phyloP scores from a whole-genome alignment of 2,888 invertebrate genomes.

The Cheilosia pagana region DNA sequence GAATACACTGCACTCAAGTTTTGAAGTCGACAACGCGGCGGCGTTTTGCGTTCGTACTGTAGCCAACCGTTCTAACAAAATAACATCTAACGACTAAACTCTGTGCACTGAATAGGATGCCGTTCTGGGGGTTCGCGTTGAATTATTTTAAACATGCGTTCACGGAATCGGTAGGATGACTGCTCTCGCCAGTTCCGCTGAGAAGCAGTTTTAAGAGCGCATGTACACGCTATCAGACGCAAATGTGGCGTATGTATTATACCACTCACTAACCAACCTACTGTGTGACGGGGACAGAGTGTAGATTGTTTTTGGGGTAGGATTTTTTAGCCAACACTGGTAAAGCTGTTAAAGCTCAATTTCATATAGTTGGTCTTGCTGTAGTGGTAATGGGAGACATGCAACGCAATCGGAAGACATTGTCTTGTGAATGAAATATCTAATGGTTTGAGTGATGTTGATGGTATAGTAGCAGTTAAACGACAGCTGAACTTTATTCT shows the following conservation, averaged over 20 bases:
- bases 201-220: constrained; percentile 48
- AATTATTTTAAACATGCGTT: constrained; percentile 37
- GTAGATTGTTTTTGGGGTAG: constrained; percentile 14
- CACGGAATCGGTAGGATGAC: constrained; percentile 43
- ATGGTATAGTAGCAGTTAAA: neutral
- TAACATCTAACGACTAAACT: constrained; percentile 41
- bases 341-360: constrained; percentile 10
- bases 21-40: neutral
- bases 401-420: neutral
- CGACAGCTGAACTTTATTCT: constrained; percentile 15
- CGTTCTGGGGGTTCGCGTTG: constrained; percentile 35
- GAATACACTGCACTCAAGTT: neutral
- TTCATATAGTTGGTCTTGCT: neutral
- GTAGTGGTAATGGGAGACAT: neutral
- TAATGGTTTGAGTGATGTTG: constrained; percentile 14
- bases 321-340: neutral
- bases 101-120: constrained; percentile 14
- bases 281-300: neutral
- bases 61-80: constrained; percentile 41
- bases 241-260: constrained; percentile 3
- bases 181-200: constrained; percentile 27
- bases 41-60: neutral
- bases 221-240: constrained; percentile 4
- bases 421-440: constrained; percentile 2
- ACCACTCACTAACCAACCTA: neutral